Percentiles rank a stretch among this genome's conserved stretches.
Evolutionary conservation across 2,888 invertebrate genomes (phyloP).

Genomic region (Ctena decussata): DNA sequence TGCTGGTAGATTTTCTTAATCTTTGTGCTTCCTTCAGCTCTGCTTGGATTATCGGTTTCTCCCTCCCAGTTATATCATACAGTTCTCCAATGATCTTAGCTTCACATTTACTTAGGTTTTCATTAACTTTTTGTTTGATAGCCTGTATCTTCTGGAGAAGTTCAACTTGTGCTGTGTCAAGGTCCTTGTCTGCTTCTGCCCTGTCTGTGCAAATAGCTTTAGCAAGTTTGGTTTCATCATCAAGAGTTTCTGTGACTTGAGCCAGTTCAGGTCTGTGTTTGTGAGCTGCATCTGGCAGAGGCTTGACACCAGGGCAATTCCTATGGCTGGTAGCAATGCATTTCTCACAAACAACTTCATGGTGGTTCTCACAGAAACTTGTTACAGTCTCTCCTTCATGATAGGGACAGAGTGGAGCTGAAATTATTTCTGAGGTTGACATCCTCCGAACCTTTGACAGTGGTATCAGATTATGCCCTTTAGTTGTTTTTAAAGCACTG

Average conservation of each 20-base stretch:
- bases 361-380: constrained; percentile 65
- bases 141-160: constrained; percentile 53
- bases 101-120: constrained; percentile 65
- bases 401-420: constrained; percentile 50
- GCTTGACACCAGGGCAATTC: constrained; percentile 52
- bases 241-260: constrained; percentile 26
- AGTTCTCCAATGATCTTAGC: constrained; percentile 56
- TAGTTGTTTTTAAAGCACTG: constrained; percentile 68
- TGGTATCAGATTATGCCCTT: constrained; percentile 50
- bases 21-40: constrained; percentile 64
- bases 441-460: constrained; percentile 46
- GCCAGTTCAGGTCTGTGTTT: constrained; percentile 37
- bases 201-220: constrained; percentile 58
- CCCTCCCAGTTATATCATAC: constrained; percentile 49
- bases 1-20: constrained; percentile 59
- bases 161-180: constrained; percentile 50
- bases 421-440: constrained; percentile 54
- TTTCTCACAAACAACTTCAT: constrained; percentile 62
- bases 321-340: constrained; percentile 64
- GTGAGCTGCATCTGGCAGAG: constrained; percentile 48
- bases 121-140: constrained; percentile 62
- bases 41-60: constrained; percentile 48
- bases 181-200: constrained; percentile 34
- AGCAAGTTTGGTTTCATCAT: constrained; percentile 59
- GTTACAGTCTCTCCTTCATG: constrained; percentile 66